phyloP scores from a whole-genome alignment of 2,888 invertebrate species.

The Ectobius pallidus region DNA sequence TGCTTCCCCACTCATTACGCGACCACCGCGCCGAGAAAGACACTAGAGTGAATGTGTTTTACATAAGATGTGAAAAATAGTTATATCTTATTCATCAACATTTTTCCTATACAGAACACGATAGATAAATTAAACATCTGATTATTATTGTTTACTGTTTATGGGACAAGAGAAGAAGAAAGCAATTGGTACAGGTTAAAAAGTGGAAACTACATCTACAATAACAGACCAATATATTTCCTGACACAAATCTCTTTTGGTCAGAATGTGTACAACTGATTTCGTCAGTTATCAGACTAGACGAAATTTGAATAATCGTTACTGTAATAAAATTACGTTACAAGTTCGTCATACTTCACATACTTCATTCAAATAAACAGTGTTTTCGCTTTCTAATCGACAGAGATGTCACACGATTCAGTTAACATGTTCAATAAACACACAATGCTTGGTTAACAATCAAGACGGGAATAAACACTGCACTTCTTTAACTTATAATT shows the following conservation, averaged over 20 bases:
- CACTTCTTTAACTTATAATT: no score
- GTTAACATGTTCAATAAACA: no score
- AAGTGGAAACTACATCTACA: conserved; percentile 8
- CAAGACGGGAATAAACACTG: no score
- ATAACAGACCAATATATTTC: neutral
- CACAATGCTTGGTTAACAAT: no score
- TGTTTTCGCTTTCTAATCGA: no score
- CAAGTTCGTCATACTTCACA: no score
- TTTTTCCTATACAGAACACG: conserved; percentile 17
- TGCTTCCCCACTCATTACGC: neutral
- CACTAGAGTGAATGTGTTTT: conserved; percentile 43
- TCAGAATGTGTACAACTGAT: neutral
- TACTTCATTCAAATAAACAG: no score
- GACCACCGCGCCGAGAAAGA: conserved; percentile 40
- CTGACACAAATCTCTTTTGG: neutral
- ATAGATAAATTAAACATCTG: conserved; percentile 12
- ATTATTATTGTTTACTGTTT: neutral
- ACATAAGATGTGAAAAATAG: conserved; percentile 40
- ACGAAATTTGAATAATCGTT: no score
- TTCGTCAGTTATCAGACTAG: no score
- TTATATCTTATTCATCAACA: conserved; percentile 30
- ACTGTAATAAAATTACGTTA: no score
- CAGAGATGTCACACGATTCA: no score
- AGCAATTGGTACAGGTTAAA: neutral
- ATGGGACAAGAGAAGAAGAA: neutral